phyloP scores from a whole-genome alignment of 2,888 invertebrate genomes.

The Agrilus mali region DNA sequence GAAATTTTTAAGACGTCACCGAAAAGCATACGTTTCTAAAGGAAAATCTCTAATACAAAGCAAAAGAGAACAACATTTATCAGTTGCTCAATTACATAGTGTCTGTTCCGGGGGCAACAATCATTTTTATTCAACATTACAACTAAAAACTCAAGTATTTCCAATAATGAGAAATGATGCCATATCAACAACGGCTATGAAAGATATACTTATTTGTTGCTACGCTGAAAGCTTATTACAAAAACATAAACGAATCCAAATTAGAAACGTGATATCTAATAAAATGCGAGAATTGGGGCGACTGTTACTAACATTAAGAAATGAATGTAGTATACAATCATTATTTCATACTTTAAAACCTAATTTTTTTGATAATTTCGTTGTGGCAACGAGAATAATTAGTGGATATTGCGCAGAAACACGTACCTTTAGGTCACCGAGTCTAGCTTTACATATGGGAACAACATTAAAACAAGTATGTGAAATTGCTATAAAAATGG shows the following conservation, averaged over 20 bases:
- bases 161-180: neutral
- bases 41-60: no score
- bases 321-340: neutral
- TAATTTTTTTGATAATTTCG: constrained; percentile 3
- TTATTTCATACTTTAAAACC: constrained; percentile 3
- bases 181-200: constrained; percentile 1
- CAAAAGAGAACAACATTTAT: neutral
- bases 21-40: neutral
- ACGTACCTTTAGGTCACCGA: constrained; percentile 1
- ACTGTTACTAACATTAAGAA: neutral
- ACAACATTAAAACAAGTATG: constrained; percentile 1
- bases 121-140: neutral
- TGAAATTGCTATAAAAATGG: constrained; percentile 1
- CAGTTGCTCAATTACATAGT: neutral
- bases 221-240: constrained; percentile 3
- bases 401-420: constrained; percentile 2
- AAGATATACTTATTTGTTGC: constrained; percentile 1
- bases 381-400: constrained; percentile 3
- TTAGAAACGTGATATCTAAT: constrained; percentile 1
- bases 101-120: neutral
- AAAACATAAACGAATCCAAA: constrained; percentile 3
- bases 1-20: constrained; percentile 6
- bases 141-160: neutral
- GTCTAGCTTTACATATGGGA: constrained; percentile 4
- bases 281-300: constrained; percentile 4